phyloP scores from a whole-genome alignment of 1,140 invertebrate species.

The Tachypleus tridentatus region DNA sequence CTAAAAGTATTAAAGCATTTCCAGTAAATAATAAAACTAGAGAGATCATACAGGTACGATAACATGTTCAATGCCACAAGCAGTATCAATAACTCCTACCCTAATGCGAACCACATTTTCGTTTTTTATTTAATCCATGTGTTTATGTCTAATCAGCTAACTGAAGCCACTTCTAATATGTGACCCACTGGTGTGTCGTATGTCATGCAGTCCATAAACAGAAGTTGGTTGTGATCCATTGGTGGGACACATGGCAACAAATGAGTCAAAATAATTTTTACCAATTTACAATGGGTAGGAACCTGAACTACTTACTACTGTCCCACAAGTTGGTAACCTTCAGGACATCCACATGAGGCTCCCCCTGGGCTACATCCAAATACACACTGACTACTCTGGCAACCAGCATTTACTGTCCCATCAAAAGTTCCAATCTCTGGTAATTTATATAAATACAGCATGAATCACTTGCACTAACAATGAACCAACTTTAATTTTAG shows the following conservation, averaged over 20 bases:
- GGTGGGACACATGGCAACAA: no score
- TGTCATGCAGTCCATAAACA: background rate
- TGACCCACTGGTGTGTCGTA: background rate
- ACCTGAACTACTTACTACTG: conserved; percentile 32
- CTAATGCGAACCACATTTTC: no score
- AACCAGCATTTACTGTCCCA: conserved; percentile 42
- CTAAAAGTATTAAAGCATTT: no score
- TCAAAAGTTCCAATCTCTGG: conserved; percentile 43
- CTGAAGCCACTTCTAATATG: background rate
- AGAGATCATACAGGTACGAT: no score
- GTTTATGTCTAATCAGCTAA: background rate
- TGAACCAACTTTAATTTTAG: conserved; percentile 1
- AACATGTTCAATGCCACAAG: no score
- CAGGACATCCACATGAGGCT: conserved; percentile 63
- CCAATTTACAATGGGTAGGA: no score
- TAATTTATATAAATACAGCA: conserved; percentile 14
- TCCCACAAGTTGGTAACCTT: conserved; percentile 62
- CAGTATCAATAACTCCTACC: no score
- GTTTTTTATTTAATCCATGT: conserved; percentile 26
- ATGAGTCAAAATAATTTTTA: background rate
- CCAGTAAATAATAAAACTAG: no score
- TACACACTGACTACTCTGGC: conserved; percentile 45
- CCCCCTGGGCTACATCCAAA: conserved; percentile 57
- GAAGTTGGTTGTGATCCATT: no score
- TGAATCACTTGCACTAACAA: background rate